phyloP scores from a whole-genome alignment of 1,140 invertebrate species.

The Drosophila quadrilineata region DNA sequence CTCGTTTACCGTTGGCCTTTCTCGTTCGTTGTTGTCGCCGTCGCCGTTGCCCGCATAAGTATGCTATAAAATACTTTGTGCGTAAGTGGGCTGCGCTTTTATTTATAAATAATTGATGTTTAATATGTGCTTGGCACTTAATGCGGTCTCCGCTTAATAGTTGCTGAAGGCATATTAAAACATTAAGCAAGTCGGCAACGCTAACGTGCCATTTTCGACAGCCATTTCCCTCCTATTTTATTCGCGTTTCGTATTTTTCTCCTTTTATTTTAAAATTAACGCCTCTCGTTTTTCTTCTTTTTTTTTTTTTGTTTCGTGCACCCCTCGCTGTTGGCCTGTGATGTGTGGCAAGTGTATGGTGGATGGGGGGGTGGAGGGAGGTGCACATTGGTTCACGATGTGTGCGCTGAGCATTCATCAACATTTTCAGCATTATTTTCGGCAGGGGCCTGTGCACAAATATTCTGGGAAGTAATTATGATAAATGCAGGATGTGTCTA shows the following conservation, averaged over 20 bases:
- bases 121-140: conserved; percentile 66
- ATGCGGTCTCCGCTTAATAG: conserved; percentile 62
- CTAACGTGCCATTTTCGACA: no score
- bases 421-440: conserved; percentile 43
- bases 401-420: conserved; percentile 27
- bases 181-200: conserved; percentile 59
- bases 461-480: conserved; percentile 76
- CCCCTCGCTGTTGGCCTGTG: no score
- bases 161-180: conserved; percentile 75
- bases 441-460: conserved; percentile 47
- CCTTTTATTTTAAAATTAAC: conserved; percentile 19
- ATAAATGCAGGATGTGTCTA: conserved; percentile 70
- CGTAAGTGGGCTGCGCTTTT: conserved; percentile 45
- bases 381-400: no score
- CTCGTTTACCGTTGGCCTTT: neutral
- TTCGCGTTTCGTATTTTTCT: neutral
- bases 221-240: neutral
- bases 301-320: neutral
- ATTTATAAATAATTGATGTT: conserved; percentile 66
- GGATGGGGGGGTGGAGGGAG: neutral
- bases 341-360: neutral
- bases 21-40: neutral
- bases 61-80: conserved; percentile 57
- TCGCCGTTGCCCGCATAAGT: conserved; percentile 35
- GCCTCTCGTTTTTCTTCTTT: no score